A percentile compares a stretch with the other conserved stretches of the same genome.
These are phyloP conservation scores for Leptocoma aspasia DNA, from an alignment of 2,113 vertebrate genomes.

Conservation along the genomic window DNA sequence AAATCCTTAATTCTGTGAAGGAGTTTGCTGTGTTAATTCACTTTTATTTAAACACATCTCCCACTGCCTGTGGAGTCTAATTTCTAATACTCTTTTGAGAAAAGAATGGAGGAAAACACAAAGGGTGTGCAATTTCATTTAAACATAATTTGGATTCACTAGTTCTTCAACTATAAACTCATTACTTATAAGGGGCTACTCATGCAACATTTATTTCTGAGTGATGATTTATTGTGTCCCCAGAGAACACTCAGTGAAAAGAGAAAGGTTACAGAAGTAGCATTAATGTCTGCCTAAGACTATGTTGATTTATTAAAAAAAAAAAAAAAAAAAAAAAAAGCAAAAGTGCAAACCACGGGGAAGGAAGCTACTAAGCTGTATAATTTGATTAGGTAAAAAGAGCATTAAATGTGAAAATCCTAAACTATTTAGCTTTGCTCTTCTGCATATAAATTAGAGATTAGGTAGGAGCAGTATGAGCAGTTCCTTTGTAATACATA, in stretches of 20 bases:
- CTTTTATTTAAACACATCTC: not conserved
- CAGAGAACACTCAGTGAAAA: not conserved
- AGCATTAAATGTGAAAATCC: slow-evolving; percentile 63
- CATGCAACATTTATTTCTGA: slow-evolving; percentile 33
- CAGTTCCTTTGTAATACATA: slow-evolving; percentile 50
- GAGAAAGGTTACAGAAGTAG: slow-evolving; percentile 18
- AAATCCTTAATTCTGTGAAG: not conserved
- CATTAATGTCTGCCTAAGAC: not conserved
- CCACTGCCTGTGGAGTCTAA: not conserved
- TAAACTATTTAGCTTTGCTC: slow-evolving; percentile 51
- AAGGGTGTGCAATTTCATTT: slow-evolving; percentile 2
- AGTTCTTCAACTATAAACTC: not conserved
- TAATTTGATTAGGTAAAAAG: slow-evolving; percentile 62
- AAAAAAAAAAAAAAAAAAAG: not conserved
- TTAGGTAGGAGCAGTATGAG: slow-evolving; percentile 42
- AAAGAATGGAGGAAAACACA: not conserved
- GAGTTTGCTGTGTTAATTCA: not conserved
- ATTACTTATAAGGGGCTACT: slow-evolving; percentile 33
- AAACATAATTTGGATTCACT: not conserved
- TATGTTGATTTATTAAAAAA: not conserved
- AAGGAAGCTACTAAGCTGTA: slow-evolving; percentile 28
- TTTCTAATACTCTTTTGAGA: not conserved
- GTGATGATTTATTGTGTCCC: slow-evolving; percentile 23
- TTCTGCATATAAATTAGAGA: slow-evolving; percentile 66
- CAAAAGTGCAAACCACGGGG: not conserved